Percentiles rank a stretch among this genome's conserved stretches.
These are phyloP conservation scores for Holocentrus rufus DNA, from an alignment of 2,797 vertebrate species.

Conservation along the genomic window DNA sequence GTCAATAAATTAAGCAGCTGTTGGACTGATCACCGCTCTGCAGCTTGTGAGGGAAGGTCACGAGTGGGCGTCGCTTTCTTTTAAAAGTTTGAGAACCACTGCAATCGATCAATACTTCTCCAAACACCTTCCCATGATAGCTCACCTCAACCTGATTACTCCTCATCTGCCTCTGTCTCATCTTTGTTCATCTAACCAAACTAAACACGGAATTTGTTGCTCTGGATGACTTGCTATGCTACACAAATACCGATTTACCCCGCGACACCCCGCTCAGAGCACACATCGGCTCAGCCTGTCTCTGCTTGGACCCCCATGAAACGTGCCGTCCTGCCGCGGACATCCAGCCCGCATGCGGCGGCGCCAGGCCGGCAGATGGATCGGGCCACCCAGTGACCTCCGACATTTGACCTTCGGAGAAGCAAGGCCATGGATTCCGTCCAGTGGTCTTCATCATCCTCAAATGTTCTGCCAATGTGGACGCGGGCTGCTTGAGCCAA, in stretches of 20 bases:
- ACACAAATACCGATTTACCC: neutral
- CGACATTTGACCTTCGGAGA: conserved; percentile 69
- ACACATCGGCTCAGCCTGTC: conserved; percentile 49
- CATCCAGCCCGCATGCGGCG: conserved; percentile 46
- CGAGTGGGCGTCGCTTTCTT: no score
- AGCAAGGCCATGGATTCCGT: conserved; percentile 59
- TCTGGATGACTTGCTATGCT: neutral
- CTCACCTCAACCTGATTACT: neutral
- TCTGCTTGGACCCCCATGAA: conserved; percentile 58
- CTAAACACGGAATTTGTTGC: conserved; percentile 25
- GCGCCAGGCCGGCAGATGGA: conserved; percentile 71
- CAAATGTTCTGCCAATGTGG: conserved; percentile 70
- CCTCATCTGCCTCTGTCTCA: conserved; percentile 18
- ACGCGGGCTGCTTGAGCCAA: conserved; percentile 39
- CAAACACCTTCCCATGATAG: conserved; percentile 6
- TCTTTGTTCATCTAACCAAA: conserved; percentile 25
- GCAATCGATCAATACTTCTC: neutral
- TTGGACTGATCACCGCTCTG: no score
- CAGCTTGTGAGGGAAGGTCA: no score
- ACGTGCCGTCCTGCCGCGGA: conserved; percentile 50
- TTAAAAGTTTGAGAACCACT: no score
- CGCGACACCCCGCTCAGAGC: neutral
- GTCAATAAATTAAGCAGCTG: no score
- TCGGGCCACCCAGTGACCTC: conserved; percentile 62
- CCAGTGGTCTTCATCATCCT: conserved; percentile 68